A percentile compares a stretch with the other conserved stretches of the same genome.
These are phyloP conservation scores for Heliothis peltigera DNA, from an alignment of 2,888 invertebrate species.

Conservation along the genomic window DNA sequence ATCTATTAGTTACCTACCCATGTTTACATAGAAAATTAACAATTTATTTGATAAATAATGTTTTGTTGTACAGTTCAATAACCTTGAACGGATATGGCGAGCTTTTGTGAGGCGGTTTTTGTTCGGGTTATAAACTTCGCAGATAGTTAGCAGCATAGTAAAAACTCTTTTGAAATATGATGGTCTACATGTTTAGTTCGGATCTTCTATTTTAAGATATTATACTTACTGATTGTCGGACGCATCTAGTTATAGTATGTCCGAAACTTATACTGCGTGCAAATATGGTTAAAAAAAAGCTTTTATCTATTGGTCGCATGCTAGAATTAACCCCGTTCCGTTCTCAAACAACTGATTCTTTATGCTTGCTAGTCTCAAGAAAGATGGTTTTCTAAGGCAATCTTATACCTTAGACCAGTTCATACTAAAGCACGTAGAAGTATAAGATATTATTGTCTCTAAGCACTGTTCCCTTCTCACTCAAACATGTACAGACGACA, in stretches of 20 bases:
- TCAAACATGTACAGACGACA: too few species aligned
- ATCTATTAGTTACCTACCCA: too few species aligned
- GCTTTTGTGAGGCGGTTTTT: constrained; percentile 39
- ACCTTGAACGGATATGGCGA: constrained; percentile 29
- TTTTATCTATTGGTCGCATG: not conserved
- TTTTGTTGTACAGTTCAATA: constrained; percentile 19
- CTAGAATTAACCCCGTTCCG: not conserved
- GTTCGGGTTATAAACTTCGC: constrained; percentile 2
- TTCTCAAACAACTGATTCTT: not conserved
- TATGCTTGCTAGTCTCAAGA: not conserved
- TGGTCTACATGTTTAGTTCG: not conserved
- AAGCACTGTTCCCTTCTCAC: not conserved
- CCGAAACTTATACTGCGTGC: too few species aligned
- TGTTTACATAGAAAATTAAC: not conserved
- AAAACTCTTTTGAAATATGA: constrained; percentile 19
- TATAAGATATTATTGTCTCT: too few species aligned
- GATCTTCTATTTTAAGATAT: not conserved
- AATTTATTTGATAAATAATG: not conserved
- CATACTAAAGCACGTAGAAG: too few species aligned
- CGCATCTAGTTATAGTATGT: not conserved
- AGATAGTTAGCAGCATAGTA: constrained; percentile 15
- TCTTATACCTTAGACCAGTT: not conserved
- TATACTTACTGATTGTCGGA: not conserved
- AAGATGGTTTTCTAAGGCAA: not conserved
- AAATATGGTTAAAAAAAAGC: too few species aligned